Evolutionary conservation across 2,113 vertebrate species (phyloP).

Genomic region (Platysternon megacephalum): DNA sequence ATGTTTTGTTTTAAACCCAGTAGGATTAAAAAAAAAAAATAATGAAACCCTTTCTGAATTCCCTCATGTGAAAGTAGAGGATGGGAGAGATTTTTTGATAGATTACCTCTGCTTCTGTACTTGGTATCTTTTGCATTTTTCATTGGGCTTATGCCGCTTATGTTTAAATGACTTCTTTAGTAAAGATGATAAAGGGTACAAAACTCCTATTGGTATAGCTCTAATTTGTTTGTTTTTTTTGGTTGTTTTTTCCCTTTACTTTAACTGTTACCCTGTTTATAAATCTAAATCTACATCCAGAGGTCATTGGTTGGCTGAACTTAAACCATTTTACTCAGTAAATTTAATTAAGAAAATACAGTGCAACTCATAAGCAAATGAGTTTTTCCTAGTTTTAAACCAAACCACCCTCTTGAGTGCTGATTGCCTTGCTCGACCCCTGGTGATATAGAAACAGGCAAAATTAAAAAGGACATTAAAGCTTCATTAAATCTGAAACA

Average conservation of each 20-base stretch:
- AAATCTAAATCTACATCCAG: slow-evolving; percentile 80
- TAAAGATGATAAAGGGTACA: slow-evolving; percentile 40
- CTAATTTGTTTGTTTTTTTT: slow-evolving; percentile 67
- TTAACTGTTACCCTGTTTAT: slow-evolving; percentile 78
- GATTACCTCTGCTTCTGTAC: background rate
- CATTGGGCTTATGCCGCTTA: slow-evolving; percentile 3
- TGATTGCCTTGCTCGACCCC: slow-evolving; percentile 87
- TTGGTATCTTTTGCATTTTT: background rate
- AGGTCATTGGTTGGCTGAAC: slow-evolving; percentile 86
- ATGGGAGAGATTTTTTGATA: background rate
- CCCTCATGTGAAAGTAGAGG: background rate
- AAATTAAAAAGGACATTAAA: slow-evolving; percentile 91
- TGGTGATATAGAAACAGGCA: slow-evolving; percentile 87
- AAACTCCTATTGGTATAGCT: slow-evolving; percentile 60
- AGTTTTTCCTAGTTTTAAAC: slow-evolving; percentile 87
- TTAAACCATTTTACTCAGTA: slow-evolving; percentile 87
- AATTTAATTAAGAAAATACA: slow-evolving; percentile 91
- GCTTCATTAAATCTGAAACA: slow-evolving; percentile 92
- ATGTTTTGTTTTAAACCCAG: background rate
- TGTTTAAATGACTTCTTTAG: slow-evolving; percentile 45
- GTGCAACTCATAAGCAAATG: slow-evolving; percentile 89
- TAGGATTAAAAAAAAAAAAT: background rate
- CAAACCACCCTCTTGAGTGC: slow-evolving; percentile 86
- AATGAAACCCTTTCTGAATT: background rate
- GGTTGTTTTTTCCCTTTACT: slow-evolving; percentile 2